These are phyloP conservation scores for Nematolebias whitei DNA, from an alignment of 2,113 vertebrate species.

Conservation along the genomic window DNA sequence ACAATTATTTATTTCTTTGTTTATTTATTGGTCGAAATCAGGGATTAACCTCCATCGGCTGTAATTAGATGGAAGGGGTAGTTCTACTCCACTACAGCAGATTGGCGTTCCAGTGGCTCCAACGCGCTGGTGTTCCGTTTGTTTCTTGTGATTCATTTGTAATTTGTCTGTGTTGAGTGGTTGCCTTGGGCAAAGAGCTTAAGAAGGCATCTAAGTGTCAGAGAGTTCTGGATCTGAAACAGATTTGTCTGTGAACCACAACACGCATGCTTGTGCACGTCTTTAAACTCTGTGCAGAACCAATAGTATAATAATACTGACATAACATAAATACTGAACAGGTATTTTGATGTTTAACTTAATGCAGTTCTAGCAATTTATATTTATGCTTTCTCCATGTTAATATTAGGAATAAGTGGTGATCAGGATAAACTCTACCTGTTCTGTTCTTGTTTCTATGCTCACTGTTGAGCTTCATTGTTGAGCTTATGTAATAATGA, in stretches of 20 bases:
- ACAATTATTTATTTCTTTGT: too few species aligned
- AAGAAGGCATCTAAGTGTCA: conserved; percentile 35
- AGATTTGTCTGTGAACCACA: conserved; percentile 29
- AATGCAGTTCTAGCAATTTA: neutral
- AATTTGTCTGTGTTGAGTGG: conserved; percentile 23
- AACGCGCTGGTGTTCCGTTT: conserved; percentile 38
- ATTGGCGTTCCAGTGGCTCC: conserved; percentile 38
- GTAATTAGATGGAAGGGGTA: conserved; percentile 69
- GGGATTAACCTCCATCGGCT: conserved; percentile 74
- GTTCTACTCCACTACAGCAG: conserved; percentile 49
- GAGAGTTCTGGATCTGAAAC: conserved; percentile 33
- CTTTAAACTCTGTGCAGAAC: neutral
- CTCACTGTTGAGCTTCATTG: too few species aligned
- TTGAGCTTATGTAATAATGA: neutral
- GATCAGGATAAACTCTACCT: neutral
- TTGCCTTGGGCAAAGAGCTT: conserved; percentile 24
- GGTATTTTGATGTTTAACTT: neutral
- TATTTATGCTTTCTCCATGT: neutral
- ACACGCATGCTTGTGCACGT: neutral
- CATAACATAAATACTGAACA: neutral
- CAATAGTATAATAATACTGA: neutral
- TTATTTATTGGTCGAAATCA: conserved; percentile 48
- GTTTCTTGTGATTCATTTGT: conserved; percentile 42
- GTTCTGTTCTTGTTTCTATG: neutral
- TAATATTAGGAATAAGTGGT: neutral